Percentiles rank a stretch among this genome's conserved stretches.
These are phyloP conservation scores for Cyanocitta stelleri DNA, from an alignment of 2,113 vertebrate species.

Conservation along the genomic window DNA sequence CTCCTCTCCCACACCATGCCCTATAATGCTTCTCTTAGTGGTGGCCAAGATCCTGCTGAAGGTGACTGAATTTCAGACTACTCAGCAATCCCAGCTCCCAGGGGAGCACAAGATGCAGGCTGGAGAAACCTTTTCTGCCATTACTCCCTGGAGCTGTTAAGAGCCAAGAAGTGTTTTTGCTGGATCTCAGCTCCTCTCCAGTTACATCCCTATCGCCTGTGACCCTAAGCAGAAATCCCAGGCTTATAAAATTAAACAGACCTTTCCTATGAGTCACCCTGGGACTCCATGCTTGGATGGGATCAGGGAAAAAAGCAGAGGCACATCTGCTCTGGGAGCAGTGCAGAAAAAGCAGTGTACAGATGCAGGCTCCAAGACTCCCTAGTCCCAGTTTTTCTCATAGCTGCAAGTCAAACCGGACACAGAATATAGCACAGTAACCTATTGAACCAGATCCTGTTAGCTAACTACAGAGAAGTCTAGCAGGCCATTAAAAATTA, in stretches of 20 bases:
- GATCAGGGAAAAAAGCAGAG: neutral
- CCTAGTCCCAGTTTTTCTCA: neutral
- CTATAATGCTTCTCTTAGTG: neutral
- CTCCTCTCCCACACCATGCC: neutral
- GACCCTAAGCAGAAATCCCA: slow-evolving; percentile 12
- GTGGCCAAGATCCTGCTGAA: neutral
- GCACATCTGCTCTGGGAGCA: neutral
- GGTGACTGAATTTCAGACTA: neutral
- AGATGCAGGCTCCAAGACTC: neutral
- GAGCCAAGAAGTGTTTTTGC: neutral
- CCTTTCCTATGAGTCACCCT: neutral
- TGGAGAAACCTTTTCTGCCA: neutral
- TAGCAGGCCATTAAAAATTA: neutral
- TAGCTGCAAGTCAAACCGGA: neutral
- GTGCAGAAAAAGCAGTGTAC: neutral
- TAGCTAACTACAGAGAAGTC: neutral
- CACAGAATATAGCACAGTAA: neutral
- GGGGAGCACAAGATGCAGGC: fast-evolving
- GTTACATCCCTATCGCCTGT: neutral
- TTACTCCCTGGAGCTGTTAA: neutral
- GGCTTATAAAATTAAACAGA: neutral
- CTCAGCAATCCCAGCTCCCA: neutral
- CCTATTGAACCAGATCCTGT: slow-evolving; percentile 39
- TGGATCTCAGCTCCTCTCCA: neutral
- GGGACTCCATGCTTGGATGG: neutral